A percentile compares a stretch with the other conserved stretches of the same genome.
Evolutionary conservation across 1,140 invertebrate genomes (phyloP).

Genomic region (Diploscapter pachys): DNA sequence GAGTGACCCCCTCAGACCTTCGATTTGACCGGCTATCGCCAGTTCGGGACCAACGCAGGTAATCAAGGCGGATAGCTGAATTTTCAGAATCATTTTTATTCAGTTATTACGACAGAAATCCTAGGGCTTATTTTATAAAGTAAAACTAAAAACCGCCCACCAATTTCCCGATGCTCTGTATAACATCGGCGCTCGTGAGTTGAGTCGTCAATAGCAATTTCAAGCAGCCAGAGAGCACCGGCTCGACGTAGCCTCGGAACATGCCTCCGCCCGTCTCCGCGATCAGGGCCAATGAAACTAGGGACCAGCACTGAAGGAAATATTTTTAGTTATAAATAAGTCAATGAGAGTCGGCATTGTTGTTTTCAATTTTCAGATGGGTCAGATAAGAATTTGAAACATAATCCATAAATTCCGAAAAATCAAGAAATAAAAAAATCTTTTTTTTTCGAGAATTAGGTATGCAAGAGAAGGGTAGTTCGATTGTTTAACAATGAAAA

Average conservation of each 20-base stretch:
- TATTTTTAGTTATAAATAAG: not conserved
- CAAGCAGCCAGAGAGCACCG: slow-evolving; percentile 79
- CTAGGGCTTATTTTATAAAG: not conserved
- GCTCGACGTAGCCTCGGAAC: slow-evolving; percentile 94
- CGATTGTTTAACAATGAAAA: too few species aligned
- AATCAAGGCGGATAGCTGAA: slow-evolving; percentile 62
- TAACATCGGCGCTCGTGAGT: slow-evolving; percentile 83
- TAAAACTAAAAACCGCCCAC: slow-evolving; percentile 30
- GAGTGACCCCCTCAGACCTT: slow-evolving; percentile 55
- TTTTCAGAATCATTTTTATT: slow-evolving; percentile 1
- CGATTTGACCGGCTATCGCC: slow-evolving; percentile 71
- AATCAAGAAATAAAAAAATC: slow-evolving; percentile 36
- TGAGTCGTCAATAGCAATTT: slow-evolving; percentile 84
- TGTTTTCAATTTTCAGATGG: not conserved
- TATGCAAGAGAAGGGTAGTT: too few species aligned
- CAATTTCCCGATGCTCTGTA: slow-evolving; percentile 84
- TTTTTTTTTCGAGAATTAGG: too few species aligned
- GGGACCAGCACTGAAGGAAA: slow-evolving; percentile 88
- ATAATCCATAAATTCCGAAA: not conserved
- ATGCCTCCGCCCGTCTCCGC: slow-evolving; percentile 96
- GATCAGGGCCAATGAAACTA: slow-evolving; percentile 88
- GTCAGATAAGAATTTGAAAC: slow-evolving; percentile 12
- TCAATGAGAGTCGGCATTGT: not conserved
- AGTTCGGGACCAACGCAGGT: slow-evolving; percentile 90
- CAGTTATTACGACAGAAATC: not conserved